Percentiles rank a stretch among this genome's conserved stretches.
phyloP scores from a whole-genome alignment of 1,140 invertebrate species.

The Heliconius melpomene region DNA sequence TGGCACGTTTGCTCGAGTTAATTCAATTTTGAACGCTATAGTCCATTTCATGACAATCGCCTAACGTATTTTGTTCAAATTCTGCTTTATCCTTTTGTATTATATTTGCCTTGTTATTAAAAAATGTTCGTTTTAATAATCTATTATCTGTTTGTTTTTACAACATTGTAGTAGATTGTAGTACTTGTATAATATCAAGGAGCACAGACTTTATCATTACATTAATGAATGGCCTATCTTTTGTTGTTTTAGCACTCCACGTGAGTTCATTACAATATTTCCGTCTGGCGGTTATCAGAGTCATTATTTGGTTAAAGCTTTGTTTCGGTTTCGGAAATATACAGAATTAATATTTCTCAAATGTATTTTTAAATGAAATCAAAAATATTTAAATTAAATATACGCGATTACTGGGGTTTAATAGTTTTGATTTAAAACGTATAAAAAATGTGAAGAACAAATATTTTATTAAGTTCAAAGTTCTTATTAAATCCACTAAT shows the following conservation, averaged over 20 bases:
- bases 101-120: no score
- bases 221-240: constrained; percentile 1
- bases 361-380: no score
- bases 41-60: constrained; percentile 6
- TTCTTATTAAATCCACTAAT: no score
- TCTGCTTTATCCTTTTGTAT: no score
- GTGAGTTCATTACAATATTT: not conserved
- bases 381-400: no score
- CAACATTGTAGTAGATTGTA: not conserved
- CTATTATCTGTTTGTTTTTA: not conserved
- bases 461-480: no score
- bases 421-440: no score
- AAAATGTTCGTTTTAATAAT: not conserved
- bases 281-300: not conserved
- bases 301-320: not conserved
- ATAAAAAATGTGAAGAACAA: no score
- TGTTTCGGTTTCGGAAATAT: no score
- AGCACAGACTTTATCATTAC: not conserved
- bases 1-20: constrained; percentile 27
- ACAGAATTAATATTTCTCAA: no score
- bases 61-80: not conserved
- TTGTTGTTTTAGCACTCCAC: constrained; percentile 8
- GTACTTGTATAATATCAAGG: not conserved
- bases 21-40: constrained; percentile 34
- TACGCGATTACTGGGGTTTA: no score